phyloP scores from a whole-genome alignment of 1,140 invertebrate species.

The Drosophila miranda region DNA sequence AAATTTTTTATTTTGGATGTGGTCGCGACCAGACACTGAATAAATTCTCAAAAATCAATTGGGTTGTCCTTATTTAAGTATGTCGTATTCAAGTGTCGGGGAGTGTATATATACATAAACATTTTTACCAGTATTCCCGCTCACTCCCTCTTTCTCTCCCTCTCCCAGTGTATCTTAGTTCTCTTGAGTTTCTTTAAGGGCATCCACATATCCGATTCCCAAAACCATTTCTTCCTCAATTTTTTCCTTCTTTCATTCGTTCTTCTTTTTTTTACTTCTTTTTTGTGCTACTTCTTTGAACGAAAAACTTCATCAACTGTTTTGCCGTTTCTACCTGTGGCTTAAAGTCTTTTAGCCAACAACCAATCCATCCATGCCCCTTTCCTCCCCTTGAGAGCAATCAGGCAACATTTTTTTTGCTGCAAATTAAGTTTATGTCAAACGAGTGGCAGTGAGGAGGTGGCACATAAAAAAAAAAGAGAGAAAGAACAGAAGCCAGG shows the following conservation, averaged over 20 bases:
- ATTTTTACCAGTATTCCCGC: too few species aligned
- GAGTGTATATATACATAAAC: too few species aligned
- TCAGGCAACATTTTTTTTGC: slow-evolving; percentile 56
- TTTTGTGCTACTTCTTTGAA: slow-evolving; percentile 50
- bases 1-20: too few species aligned
- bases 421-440: slow-evolving; percentile 75
- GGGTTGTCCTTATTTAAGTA: too few species aligned
- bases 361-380: background rate
- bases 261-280: slow-evolving; percentile 11
- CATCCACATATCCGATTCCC: too few species aligned
- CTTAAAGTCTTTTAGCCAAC: slow-evolving; percentile 63
- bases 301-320: slow-evolving; percentile 77
- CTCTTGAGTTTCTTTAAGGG: too few species aligned
- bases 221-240: background rate
- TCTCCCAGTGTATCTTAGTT: too few species aligned
- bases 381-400: slow-evolving; percentile 34
- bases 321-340: slow-evolving; percentile 71
- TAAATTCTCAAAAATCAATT: too few species aligned
- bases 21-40: too few species aligned
- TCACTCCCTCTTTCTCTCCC: too few species aligned
- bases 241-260: slow-evolving; percentile 25
- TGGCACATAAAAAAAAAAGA: slow-evolving; percentile 12
- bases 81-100: too few species aligned
- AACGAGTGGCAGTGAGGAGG: slow-evolving; percentile 26
- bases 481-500: slow-evolving; percentile 7